Conservation (phyloP, 2,797 vertebrate genomes). For the Erithacus rubecula region DNA sequence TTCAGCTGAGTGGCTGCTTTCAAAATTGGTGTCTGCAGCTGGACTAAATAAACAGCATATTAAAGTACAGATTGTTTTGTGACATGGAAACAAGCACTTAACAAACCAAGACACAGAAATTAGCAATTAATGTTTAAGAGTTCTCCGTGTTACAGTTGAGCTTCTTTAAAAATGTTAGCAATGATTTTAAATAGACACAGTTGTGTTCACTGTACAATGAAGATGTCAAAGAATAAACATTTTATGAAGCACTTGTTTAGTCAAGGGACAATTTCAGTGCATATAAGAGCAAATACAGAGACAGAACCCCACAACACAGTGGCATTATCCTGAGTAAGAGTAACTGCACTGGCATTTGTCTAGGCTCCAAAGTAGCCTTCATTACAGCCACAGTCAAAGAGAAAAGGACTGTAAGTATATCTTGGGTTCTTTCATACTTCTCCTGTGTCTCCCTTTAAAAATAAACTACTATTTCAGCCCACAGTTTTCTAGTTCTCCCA, state of each 20-base stretch:
- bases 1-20: constrained; percentile 39
- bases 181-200: not conserved
- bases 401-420: not conserved
- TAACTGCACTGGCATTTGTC: not conserved
- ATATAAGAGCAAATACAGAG: not conserved
- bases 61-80: not conserved
- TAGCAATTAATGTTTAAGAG: not conserved
- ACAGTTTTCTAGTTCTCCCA: not conserved
- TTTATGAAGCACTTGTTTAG: not conserved
- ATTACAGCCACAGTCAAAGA: not conserved
- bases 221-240: not conserved
- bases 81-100: constrained; percentile 16
- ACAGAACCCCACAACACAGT: not conserved
- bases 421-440: not conserved
- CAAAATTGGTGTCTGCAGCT: not conserved
- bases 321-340: not conserved
- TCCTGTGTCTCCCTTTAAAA: not conserved
- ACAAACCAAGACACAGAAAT: constrained; percentile 15
- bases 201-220: not conserved
- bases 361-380: not conserved
- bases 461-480: not conserved
- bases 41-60: constrained; percentile 24
- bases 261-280: not conserved
- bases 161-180: not conserved
- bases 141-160: not conserved